Base-by-base conservation (phyloP, 2,888 invertebrate genomes). In the Sinotaia quadrata region DNA sequence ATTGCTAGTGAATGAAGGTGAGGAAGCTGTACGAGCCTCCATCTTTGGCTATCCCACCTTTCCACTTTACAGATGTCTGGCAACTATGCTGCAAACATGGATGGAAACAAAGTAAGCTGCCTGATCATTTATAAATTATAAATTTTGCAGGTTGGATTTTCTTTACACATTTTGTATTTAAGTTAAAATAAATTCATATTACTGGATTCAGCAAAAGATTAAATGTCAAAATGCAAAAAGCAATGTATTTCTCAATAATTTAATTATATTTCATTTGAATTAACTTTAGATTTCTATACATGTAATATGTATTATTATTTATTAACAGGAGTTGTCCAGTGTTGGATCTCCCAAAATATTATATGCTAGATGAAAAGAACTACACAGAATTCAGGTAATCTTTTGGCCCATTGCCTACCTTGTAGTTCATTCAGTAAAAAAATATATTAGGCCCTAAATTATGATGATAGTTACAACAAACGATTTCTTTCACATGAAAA, bases 281-380 rank as follows among this genome's bases (percentile, higher is more conserved):
- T 41, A 18, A 41, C 41, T 41, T 12, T 41, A 18, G n/a, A 41
- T 18, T 1, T 41, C 15, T n/a, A 41, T 41, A 18, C 2, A 2
- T 2, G n/a, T 18, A 41, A 41, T 41, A 41, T 18, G 15, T 18
- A 41, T 18, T 41, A 41, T n/a, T 41, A 18, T 1, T 41, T 41
- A 41, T 41, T 41, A 47, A 33, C 69, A 86, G 86, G 68, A 70
- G 76, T 24, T 87, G 86, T 73, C 85, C 86, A 27, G 77, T 81
- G 10, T 67, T 84, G 18, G 81, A 84, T 47, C 75, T 86, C 44
- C 87, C 86, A 33, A 81, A 78, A 41, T 86, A 83, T 79, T 80
- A 85, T 41, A 71, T 86, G 10, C 75, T 87, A 60, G 86, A 87
- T 81, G 87, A 87, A 69, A 78, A 83, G 67, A 69, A 68, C 0